Evolutionary conservation across 2,888 invertebrate species (phyloP).

Genomic region (Ennomos fuscantarius): DNA sequence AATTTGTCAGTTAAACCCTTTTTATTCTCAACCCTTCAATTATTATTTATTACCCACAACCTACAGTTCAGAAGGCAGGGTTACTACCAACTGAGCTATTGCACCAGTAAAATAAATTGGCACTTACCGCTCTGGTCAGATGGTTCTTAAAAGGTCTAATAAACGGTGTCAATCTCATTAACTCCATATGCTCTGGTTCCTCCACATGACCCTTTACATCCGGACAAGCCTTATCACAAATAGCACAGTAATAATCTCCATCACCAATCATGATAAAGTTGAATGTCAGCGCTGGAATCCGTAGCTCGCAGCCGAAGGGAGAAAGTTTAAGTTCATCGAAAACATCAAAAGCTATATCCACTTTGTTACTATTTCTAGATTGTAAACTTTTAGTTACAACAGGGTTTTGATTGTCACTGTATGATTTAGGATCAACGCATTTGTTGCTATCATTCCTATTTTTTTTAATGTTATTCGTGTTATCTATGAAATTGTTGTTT

Average conservation of each 20-base stretch:
- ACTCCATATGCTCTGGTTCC: slow-evolving; percentile 15
- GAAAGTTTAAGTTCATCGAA: slow-evolving; percentile 18
- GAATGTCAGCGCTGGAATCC: slow-evolving; percentile 22
- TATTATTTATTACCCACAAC: no score
- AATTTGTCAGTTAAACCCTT: no score
- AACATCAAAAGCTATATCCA: slow-evolving; percentile 9
- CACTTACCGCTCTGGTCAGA: slow-evolving; percentile 47
- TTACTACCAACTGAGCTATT: no score
- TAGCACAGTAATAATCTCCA: slow-evolving; percentile 20
- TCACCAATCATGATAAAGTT: slow-evolving; percentile 17
- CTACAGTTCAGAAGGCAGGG: no score
- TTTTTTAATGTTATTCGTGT: slow-evolving; percentile 1
- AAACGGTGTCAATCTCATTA: slow-evolving; percentile 30
- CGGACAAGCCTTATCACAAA: slow-evolving; percentile 24
- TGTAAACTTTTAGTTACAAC: slow-evolving; percentile 1
- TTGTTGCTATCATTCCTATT: background rate
- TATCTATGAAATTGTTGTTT: slow-evolving; percentile 10
- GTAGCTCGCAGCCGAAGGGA: slow-evolving; percentile 24
- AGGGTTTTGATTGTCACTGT: slow-evolving; percentile 4
- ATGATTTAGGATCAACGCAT: background rate
- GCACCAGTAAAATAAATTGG: no score
- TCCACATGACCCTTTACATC: slow-evolving; percentile 26
- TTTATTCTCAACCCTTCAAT: no score
- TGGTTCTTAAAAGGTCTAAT: slow-evolving; percentile 40
- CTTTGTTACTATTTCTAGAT: background rate